Evolutionary conservation across 2,888 invertebrate genomes (phyloP).

Genomic region (Leptinotarsa peninsularis): DNA sequence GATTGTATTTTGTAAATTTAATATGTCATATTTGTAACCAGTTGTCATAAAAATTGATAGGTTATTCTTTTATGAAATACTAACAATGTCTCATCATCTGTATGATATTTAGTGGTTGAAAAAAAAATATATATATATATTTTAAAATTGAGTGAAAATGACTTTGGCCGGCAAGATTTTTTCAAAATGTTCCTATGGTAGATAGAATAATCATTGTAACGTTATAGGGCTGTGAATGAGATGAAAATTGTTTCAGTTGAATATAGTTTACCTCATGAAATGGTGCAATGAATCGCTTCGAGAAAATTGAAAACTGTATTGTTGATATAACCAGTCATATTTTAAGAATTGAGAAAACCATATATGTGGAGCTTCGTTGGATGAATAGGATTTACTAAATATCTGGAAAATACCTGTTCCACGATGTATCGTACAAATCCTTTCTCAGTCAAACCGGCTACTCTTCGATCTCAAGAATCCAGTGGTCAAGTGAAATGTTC

Average conservation of each 20-base stretch:
- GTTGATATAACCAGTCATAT: too few relatives aligned
- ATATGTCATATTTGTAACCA: slow-evolving; percentile 28
- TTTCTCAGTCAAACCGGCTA: too few relatives aligned
- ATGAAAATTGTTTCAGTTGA: too few relatives aligned
- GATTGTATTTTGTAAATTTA: slow-evolving; percentile 50
- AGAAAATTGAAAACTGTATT: too few relatives aligned
- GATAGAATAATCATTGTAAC: not conserved
- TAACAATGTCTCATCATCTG: slow-evolving; percentile 15
- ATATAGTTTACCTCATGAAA: not conserved
- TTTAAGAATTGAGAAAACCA: too few relatives aligned
- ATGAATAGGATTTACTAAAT: too few relatives aligned
- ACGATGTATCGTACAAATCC: too few relatives aligned
- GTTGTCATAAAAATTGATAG: slow-evolving; percentile 9
- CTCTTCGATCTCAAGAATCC: too few relatives aligned
- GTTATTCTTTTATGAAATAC: slow-evolving; percentile 15
- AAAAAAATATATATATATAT: not conserved
- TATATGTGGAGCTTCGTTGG: too few relatives aligned
- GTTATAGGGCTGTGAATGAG: slow-evolving; percentile 2
- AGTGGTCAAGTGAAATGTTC: too few relatives aligned
- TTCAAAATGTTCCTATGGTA: not conserved
- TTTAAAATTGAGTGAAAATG: not conserved
- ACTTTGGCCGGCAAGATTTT: not conserved
- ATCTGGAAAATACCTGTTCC: too few relatives aligned
- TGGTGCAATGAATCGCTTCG: not conserved
- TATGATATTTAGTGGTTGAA: slow-evolving; percentile 13